These are phyloP conservation scores for Cephus runcator DNA, from an alignment of 2,888 invertebrate genomes.

Conservation along the genomic window DNA sequence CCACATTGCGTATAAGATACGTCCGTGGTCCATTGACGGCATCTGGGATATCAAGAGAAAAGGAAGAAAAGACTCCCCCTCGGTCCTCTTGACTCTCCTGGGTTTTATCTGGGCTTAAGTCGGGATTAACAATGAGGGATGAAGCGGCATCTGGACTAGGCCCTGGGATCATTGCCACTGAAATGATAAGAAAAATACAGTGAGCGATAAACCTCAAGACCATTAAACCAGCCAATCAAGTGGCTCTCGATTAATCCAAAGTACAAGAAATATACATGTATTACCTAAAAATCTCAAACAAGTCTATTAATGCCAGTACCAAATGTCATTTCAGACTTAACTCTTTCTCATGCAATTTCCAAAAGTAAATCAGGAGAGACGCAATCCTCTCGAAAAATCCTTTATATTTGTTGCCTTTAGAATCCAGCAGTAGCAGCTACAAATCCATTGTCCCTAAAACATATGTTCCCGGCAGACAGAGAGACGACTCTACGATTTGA, in stretches of 20 bases:
- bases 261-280: no score
- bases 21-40: no score
- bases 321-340: no score
- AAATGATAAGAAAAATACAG: constrained; percentile 46
- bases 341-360: no score
- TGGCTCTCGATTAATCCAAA: background rate
- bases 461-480: constrained; percentile 37
- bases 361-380: background rate
- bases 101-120: constrained; percentile 43
- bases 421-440: constrained; percentile 21
- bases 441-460: constrained; percentile 41
- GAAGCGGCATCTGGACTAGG: constrained; percentile 49
- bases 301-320: no score
- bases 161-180: constrained; percentile 48
- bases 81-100: constrained; percentile 7
- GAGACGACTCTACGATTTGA: constrained; percentile 6
- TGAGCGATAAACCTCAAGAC: background rate
- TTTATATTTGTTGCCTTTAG: constrained; percentile 38
- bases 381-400: constrained; percentile 20
- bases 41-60: background rate
- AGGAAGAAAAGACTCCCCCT: background rate
- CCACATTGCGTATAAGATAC: no score
- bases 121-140: constrained; percentile 60
- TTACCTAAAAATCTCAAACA: no score
- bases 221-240: background rate